Evolutionary conservation across 2,888 invertebrate genomes (phyloP), one percentile per base, ranked within the genome.

Genomic region (Lysandra bellargus): DNA sequence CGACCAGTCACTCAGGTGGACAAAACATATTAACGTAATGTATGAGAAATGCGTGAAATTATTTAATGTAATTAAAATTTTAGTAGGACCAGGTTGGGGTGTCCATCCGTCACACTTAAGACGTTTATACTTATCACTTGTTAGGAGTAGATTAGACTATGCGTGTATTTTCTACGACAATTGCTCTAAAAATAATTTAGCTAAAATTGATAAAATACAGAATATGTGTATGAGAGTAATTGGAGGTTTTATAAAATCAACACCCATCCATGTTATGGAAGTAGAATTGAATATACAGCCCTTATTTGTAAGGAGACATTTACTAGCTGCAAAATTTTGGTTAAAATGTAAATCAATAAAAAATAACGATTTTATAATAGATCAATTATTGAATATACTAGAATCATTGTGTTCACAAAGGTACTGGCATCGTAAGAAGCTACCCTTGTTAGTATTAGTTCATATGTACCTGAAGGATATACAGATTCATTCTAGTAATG

Each of bases 51-150:
- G 0, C 40, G 40, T n/a, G 84, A 83, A 81, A 82, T 79, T 78
- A 0, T 6, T 84, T 6, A 85, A 84, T 80, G 33, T 84, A 4
- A 81, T 86, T 7, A 85, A 84, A 80, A 78, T 83, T 4, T 64
- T 86, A 9, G 72, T 82, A 1, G 85, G 85, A 0, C 53, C 84
- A 0, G 78, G 80, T 0, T 87, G 84, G 85, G 85, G 86, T 0
- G 79, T 85, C 0, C 84, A 85, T 61, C 85, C 82, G 4, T 83
- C 69, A 78, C 83, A 85, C 79, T 76, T 86, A 1, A 79, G 84
- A 57, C 77, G 80, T 1, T 72, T 85, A 14, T 23, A 23, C 73
- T 79, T 84, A 6, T 64, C 83, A 7, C 33, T 82, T 17, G 81
- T 84, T 7, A 69, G 84, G 4, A 85, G 84, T 77, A 80, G 84